phyloP scores from a whole-genome alignment of 2,888 invertebrate genomes.

The Spialia ferax region DNA sequence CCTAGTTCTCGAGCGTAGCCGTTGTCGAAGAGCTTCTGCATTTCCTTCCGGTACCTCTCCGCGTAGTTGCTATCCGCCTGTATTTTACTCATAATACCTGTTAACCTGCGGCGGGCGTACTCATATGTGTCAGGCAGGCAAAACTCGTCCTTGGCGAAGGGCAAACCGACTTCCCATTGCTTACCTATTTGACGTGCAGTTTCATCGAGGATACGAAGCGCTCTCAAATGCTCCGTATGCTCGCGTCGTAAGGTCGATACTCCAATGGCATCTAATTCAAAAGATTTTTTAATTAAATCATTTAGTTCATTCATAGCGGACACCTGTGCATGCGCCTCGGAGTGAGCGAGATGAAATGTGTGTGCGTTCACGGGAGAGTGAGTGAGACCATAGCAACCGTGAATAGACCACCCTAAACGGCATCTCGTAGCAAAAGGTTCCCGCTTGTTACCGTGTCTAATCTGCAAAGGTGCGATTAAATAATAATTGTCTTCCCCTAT shows the following conservation, averaged over 20 bases:
- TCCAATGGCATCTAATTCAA: slow-evolving; percentile 47
- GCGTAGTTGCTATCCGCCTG: slow-evolving; percentile 29
- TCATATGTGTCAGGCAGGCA: slow-evolving; percentile 43
- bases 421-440: slow-evolving; percentile 45
- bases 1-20: slow-evolving; percentile 46
- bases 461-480: slow-evolving; percentile 43
- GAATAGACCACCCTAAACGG: slow-evolving; percentile 44
- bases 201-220: slow-evolving; percentile 45
- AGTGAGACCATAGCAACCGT: slow-evolving; percentile 43
- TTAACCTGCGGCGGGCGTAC: slow-evolving; percentile 38
- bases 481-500: slow-evolving; percentile 47
- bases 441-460: slow-evolving; percentile 39
- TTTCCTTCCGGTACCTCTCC: slow-evolving; percentile 37
- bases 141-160: slow-evolving; percentile 44
- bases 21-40: slow-evolving; percentile 42
- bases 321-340: slow-evolving; percentile 22
- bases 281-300: slow-evolving; percentile 43
- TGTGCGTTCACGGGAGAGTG: slow-evolving; percentile 37
- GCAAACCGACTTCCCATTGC: slow-evolving; percentile 47
- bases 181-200: slow-evolving; percentile 41
- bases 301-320: slow-evolving; percentile 39
- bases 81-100: slow-evolving; percentile 40
- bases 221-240: slow-evolving; percentile 45
- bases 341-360: slow-evolving; percentile 41
- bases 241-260: slow-evolving; percentile 44